A percentile compares a stretch with the other conserved stretches of the same genome.
These are phyloP conservation scores for Eolophus roseicapilla DNA, from an alignment of 2,113 vertebrate genomes.

Conservation along the genomic window DNA sequence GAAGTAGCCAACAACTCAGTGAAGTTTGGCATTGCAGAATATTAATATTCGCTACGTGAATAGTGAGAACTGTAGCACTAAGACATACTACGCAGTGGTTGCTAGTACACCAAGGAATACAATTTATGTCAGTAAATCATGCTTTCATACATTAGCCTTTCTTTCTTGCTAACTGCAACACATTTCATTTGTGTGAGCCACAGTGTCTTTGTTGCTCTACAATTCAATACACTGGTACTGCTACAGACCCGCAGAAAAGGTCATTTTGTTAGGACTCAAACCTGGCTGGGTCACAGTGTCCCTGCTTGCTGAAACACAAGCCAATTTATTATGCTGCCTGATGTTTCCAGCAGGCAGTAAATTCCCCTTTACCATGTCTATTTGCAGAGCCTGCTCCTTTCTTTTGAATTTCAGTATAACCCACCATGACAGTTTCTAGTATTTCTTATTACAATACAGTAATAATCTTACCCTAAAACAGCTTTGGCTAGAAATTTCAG, in stretches of 20 bases:
- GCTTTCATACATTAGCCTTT: background rate
- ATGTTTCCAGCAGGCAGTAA: background rate
- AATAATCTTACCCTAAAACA: slow-evolving; percentile 82
- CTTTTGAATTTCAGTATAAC: background rate
- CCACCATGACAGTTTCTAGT: background rate
- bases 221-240: background rate
- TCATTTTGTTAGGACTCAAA: background rate
- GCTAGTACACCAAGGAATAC: background rate
- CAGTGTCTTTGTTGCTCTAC: background rate
- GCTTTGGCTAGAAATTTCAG: slow-evolving; percentile 84
- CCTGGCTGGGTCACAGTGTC: background rate
- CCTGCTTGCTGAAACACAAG: background rate
- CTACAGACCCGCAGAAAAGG: background rate
- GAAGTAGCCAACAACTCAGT: background rate
- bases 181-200: background rate
- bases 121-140: background rate
- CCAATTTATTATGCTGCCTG: background rate
- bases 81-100: background rate
- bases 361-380: background rate
- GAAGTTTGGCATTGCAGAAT: background rate
- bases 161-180: background rate
- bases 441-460: background rate
- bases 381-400: background rate
- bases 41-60: background rate
- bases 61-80: background rate